Evolutionary conservation across 2,113 vertebrate genomes (phyloP), one percentile per base, ranked within the genome.

Genomic region (Genyomyrus donnyi): DNA sequence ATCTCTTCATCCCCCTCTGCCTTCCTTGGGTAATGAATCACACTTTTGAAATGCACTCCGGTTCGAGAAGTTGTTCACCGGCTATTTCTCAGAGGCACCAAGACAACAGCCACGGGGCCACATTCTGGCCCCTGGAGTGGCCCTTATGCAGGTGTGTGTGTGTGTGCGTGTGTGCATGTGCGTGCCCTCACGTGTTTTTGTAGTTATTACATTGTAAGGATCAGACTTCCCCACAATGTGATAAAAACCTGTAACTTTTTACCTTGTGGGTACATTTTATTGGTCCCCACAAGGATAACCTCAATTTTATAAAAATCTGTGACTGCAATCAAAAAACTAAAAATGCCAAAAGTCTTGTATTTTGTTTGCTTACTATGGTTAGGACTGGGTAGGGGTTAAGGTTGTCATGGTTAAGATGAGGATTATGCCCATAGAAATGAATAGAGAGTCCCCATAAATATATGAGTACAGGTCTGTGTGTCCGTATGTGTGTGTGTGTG

Each of bases 31-130:
- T 86, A 92, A 93, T 92, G 90, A 91, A 93, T 94, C 91, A 88
- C 92, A 77, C 93, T 66, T 58, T 92, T 93, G 94, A 95, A 94
- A 95, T 95, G 90, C 27, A 48, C 19, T 49, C 77, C 70, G 35
- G 17, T 7, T 9, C 4, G 1, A 31, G 52, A 52, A 83, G 88
- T 84, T 46, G 13, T 85, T 85, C 27, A 0, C 80, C 52, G 21
- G 10, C 42, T 3, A 31, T 19, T 15, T 52, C 42, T 50, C 53
- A 50, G 27, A 39, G 19, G 56, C 45, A 66, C 87, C 39, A 27
- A 88, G 56, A 58, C 50, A 0, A 35, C 19, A 39, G 39, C 39
- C 35, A 3, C 5, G 11, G n/a, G 3, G 48, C 21, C n/a, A 11
- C 35, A 42, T 19, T 66, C 1, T n/a, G 56, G 24, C 5, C 48